Conservation (phyloP, 2,888 invertebrate genomes). For the Trisateles emortualis region DNA sequence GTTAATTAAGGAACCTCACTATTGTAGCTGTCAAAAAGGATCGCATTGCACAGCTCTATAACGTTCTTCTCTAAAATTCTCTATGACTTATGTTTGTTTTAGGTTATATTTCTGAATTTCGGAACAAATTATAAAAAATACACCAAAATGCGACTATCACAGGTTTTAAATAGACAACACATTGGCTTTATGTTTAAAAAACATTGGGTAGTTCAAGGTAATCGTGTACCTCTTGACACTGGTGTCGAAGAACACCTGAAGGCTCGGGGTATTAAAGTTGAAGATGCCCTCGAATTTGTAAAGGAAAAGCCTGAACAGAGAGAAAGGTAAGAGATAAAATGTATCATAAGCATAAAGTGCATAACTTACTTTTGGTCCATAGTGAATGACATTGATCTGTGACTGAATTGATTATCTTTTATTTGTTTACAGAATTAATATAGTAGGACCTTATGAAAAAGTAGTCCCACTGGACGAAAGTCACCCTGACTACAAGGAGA, state of each 20-base stretch:
- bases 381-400: background rate
- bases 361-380: too few species aligned
- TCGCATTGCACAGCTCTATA: background rate
- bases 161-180: constrained; percentile 89
- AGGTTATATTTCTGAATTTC: constrained; percentile 21
- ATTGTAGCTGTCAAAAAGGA: background rate
- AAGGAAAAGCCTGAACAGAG: constrained; percentile 68
- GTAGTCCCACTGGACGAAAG: constrained; percentile 81
- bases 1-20: too few species aligned
- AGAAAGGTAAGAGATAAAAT: constrained; percentile 59
- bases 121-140: constrained; percentile 13
- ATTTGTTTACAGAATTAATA: constrained; percentile 65
- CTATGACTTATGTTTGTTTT: too few species aligned
- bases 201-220: constrained; percentile 91
- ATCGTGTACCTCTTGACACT: constrained; percentile 85
- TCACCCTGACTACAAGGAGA: constrained; percentile 89
- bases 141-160: constrained; percentile 89
- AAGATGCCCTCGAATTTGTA: constrained; percentile 88
- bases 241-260: constrained; percentile 84
- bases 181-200: constrained; percentile 90
- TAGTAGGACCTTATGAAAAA: constrained; percentile 77
- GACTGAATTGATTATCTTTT: background rate
- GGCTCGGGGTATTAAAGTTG: constrained; percentile 86
- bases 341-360: background rate
- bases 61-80: too few species aligned